Base-by-base conservation (phyloP, 1,140 invertebrate genomes). In the Musca vetustissima region DNA sequence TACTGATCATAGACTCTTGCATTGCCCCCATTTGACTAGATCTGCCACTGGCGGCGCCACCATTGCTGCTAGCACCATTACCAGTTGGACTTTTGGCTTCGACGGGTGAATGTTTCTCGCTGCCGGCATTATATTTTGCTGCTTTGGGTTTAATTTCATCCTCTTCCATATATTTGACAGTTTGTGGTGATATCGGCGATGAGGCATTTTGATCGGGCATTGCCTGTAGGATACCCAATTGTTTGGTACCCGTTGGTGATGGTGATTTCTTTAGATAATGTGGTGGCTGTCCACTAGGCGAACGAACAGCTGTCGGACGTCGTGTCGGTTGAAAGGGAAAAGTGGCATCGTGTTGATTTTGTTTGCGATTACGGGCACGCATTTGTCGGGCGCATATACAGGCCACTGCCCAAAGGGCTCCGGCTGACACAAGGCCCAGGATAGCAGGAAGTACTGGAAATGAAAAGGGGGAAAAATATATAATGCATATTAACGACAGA, bases 251-350 rank as follows among this genome's bases (percentile, higher is more conserved):
- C 0, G 92, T 94, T 0, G 93, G 93, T 72, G 92, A 94, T 0
- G 93, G 93, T 50, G 90, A 93, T 83, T 95, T 96, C 83, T 94
- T 94, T 74, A 95, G 81, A 80, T 95, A 94, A 77, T 94, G 92
- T 59, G 89, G 88, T 22, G 86, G 81, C 49, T 84, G 82, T 25
- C 83, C 87, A 66, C 88, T 88, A 1, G 89, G 88, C 11, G 86
- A 87, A 15, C 87, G 84, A 67, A 88, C 86, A 48, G 87, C 86
- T 22, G 86, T 87, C 66, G 87, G 85, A 57, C 86, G 85, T 7
- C 85, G 80, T 9, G 86, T 86, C 8, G 86, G 86, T 73, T 87
- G 86, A 77, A 87, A 87, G 68, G 86, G 85, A 71, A 87, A 83
- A 43, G 85, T 75, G 28, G 76, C 69, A 32, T 83, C 80, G 64